phyloP scores from a whole-genome alignment of 1,140 invertebrate genomes.

The Listronotus bonariensis region DNA sequence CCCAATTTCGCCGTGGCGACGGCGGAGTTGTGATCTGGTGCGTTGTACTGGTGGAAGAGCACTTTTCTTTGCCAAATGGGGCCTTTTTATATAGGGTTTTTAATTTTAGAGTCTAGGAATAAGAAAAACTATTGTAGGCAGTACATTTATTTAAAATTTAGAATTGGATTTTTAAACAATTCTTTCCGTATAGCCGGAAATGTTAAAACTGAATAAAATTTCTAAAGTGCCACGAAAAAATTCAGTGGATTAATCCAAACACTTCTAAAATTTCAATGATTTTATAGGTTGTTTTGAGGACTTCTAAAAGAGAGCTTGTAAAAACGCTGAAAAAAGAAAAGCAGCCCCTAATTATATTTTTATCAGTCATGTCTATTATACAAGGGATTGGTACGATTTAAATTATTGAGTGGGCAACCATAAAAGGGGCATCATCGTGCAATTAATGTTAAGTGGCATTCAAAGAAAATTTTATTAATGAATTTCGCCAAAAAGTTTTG shows the following conservation, averaged over 20 bases:
- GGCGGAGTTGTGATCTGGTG: too few species aligned
- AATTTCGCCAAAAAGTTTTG: slow-evolving; percentile 33
- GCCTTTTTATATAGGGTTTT: too few species aligned
- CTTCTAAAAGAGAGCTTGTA: background rate
- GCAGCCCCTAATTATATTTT: slow-evolving; percentile 28
- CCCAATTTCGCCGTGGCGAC: too few species aligned
- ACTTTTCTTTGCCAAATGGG: too few species aligned
- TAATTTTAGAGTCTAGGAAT: too few species aligned
- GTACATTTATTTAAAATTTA: too few species aligned
- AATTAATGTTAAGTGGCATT: slow-evolving; percentile 40
- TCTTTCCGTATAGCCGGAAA: too few species aligned
- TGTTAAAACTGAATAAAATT: too few species aligned
- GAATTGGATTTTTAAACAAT: too few species aligned
- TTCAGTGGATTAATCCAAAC: slow-evolving; percentile 9
- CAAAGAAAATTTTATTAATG: slow-evolving; percentile 38
- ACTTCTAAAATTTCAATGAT: slow-evolving; percentile 16
- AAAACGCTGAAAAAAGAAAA: slow-evolving; percentile 15
- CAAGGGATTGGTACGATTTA: slow-evolving; percentile 11
- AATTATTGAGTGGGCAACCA: slow-evolving; percentile 24
- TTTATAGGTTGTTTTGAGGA: slow-evolving; percentile 23
- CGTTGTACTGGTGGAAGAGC: too few species aligned
- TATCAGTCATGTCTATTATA: slow-evolving; percentile 23
- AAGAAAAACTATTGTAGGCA: too few species aligned
- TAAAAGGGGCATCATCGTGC: slow-evolving; percentile 27
- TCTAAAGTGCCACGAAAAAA: too few species aligned